Evolutionary conservation across 2,797 vertebrate genomes (phyloP), one percentile per base, ranked within the genome.

Genomic region (Microtus agrestis): DNA sequence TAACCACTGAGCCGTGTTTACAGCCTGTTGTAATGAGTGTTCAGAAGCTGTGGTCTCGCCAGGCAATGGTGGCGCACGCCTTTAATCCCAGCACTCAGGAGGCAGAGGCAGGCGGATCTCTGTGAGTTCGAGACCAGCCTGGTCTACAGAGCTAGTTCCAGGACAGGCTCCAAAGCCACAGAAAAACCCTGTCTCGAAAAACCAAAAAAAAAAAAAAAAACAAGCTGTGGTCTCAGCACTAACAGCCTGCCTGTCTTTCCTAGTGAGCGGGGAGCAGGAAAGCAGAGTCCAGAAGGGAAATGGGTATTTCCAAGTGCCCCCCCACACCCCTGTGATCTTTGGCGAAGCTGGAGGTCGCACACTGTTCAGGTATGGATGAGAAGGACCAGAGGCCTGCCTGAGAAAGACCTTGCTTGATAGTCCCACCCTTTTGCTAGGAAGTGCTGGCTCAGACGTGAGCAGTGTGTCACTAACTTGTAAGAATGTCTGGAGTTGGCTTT

Each of bases 261-360:
- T 98, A 99, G 99, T 99, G 93, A 99, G 99, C 10, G 99, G 99
- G 14, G 99, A 99, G 96, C 99, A 99, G 95, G 99, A 99, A 97
- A 99, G 98, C 98, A 98, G 99, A 97, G 98, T 99, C 59, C 99
- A 99, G 98, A 99, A 99, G 97, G 99, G 99, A 95, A 99, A 99
- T 31, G 99, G 99, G 27, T 99, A 99, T 88, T 99, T 99, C 97
- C 99, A 99, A 97, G 99, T 99, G 97, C 99, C 99, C 43, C 99
- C 99, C 10, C 99, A 99, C 98, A 99, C 99, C 5, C 99, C 99
- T 1, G 99, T 99, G 95, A 99, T 99, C 98, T 99, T 99, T 84
- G 99, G 99, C 29, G 99, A 99, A 98, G 99, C 99, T 51, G 99
- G 99, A 97, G 99, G 99, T 89, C 99, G 99, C 97, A 99, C 99